A percentile compares a stretch with the other conserved stretches of the same genome.
Evolutionary conservation across 2,888 invertebrate species (phyloP).

Genomic region (Serripes groenlandicus): DNA sequence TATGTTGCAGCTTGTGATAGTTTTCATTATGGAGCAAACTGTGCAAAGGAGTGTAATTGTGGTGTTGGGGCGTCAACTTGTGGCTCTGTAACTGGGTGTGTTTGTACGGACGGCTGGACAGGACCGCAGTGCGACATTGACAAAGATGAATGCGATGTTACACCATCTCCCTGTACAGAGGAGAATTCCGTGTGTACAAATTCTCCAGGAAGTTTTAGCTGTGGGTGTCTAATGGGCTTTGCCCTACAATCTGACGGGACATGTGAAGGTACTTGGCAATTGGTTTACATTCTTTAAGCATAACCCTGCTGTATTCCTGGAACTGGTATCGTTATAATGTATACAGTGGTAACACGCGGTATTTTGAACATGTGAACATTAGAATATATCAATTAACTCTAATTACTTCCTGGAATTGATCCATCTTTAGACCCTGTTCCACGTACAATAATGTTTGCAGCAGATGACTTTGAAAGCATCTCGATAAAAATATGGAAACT

Average conservation of each 20-base stretch:
- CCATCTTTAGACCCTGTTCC: no score
- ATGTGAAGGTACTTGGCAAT: constrained; percentile 15
- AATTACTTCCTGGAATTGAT: no score
- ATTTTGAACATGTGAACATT: background rate
- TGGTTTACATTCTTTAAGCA: background rate
- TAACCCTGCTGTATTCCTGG: background rate
- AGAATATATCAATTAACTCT: no score
- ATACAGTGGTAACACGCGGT: background rate
- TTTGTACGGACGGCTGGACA: constrained; percentile 55
- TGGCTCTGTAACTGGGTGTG: constrained; percentile 45
- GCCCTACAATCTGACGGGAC: constrained; percentile 20
- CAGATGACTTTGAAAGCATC: no score
- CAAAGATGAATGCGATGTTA: constrained; percentile 48
- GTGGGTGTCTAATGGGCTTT: constrained; percentile 50
- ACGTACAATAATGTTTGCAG: no score
- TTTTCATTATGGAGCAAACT: constrained; percentile 47
- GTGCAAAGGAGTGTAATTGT: constrained; percentile 48
- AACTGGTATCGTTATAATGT: background rate
- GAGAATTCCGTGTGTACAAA: constrained; percentile 43
- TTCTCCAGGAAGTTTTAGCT: constrained; percentile 43
- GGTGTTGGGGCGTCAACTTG: constrained; percentile 43
- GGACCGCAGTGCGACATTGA: constrained; percentile 53
- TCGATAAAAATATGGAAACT: no score
- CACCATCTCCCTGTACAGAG: constrained; percentile 30
- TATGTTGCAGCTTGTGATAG: constrained; percentile 43